Evolutionary conservation across 2,888 invertebrate species (phyloP).

Genomic region (Blastobasis lacticolella): DNA sequence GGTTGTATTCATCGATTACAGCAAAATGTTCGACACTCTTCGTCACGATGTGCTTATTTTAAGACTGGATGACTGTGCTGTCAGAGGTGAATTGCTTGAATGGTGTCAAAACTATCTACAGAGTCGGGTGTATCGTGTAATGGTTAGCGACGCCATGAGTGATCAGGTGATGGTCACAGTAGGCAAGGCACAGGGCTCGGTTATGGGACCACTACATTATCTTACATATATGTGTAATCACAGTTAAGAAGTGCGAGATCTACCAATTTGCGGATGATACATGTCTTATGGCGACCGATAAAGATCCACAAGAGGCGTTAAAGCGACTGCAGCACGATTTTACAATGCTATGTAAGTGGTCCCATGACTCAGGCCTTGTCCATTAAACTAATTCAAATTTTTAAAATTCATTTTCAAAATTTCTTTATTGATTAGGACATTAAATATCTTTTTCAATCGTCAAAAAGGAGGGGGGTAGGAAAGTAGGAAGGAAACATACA

Average conservation of each 20-base stretch:
- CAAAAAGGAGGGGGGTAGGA: too few relatives aligned
- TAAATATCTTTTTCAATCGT: too few relatives aligned
- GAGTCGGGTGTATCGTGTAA: slow-evolving; percentile 8
- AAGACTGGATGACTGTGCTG: slow-evolving; percentile 7
- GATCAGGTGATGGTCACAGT: slow-evolving; percentile 1
- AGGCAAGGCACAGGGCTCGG: slow-evolving; percentile 19
- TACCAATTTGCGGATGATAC: slow-evolving; percentile 18
- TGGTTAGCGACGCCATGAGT: slow-evolving; percentile 7
- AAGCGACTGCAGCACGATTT: too few relatives aligned
- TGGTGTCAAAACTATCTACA: slow-evolving; percentile 13
- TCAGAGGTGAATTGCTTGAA: slow-evolving; percentile 10
- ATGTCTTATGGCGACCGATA: slow-evolving; percentile 14
- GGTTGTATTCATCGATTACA: slow-evolving; percentile 13
- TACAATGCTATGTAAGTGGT: too few relatives aligned
- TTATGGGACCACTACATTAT: slow-evolving; percentile 15
- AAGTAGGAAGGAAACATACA: too few relatives aligned
- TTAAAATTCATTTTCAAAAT: too few relatives aligned
- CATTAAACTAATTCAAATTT: too few relatives aligned
- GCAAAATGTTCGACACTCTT: slow-evolving; percentile 14
- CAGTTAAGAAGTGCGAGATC: slow-evolving; percentile 5
- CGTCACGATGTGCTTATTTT: slow-evolving; percentile 7
- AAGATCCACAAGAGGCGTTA: too few relatives aligned
- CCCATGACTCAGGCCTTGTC: too few relatives aligned
- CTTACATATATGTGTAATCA: slow-evolving; percentile 8
- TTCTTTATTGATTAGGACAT: too few relatives aligned